Conservation (phyloP, 2,113 vertebrate genomes). For the Tragelaphus strepsiceros region DNA sequence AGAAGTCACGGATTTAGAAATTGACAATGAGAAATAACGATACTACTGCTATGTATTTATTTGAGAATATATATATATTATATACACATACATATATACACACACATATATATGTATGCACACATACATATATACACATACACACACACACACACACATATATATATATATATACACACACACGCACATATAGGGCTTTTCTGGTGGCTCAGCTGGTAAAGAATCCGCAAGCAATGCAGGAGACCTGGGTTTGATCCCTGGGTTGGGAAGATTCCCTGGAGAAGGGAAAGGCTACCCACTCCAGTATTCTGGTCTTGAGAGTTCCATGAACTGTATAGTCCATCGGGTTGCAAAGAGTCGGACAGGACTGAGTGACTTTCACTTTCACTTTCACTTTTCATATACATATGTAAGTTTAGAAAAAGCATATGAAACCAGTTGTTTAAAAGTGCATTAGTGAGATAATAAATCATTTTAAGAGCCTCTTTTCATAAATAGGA, state of each 20-base stretch:
- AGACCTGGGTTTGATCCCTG: neutral
- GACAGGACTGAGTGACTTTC: accelerated
- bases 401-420: neutral
- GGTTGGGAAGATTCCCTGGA: neutral
- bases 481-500: neutral
- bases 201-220: neutral
- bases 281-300: neutral
- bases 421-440: neutral
- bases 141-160: accelerated
- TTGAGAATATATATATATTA: neutral
- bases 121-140: accelerated
- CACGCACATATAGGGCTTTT: neutral
- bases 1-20: neutral
- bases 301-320: neutral
- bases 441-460: neutral
- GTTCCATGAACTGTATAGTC: neutral
- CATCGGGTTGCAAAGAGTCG: neutral
- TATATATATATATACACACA: accelerated
- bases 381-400: neutral
- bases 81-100: too few relatives aligned
- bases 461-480: neutral
- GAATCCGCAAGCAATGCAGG: neutral
- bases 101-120: accelerated
- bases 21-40: neutral
- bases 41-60: neutral